Evolutionary conservation across 1,140 invertebrate species (phyloP).

Genomic region (Galendromus occidentalis): DNA sequence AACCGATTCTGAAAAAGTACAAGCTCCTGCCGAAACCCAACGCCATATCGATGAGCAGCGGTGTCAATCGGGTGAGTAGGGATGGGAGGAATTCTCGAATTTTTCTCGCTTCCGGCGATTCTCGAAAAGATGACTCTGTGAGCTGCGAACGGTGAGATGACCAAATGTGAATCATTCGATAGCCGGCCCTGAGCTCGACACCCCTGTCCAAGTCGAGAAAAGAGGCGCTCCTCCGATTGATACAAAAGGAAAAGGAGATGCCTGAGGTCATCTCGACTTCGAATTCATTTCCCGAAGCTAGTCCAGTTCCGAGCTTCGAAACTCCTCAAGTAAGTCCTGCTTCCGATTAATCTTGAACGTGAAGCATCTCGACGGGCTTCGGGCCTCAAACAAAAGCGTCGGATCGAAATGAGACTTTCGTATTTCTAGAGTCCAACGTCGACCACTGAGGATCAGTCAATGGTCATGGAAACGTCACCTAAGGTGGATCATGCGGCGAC

Average conservation of each 20-base stretch:
- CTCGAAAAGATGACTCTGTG: not conserved
- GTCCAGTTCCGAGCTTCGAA: too few species aligned
- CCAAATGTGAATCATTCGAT: not conserved
- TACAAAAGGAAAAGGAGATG: not conserved
- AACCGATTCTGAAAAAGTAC: not conserved
- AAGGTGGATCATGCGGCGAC: too few species aligned
- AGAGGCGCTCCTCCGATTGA: not conserved
- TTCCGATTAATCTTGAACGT: too few species aligned
- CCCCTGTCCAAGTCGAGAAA: not conserved
- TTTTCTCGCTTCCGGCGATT: not conserved
- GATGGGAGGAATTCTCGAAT: not conserved
- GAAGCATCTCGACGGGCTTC: too few species aligned
- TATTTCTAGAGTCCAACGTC: not conserved
- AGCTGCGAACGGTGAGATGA: too few species aligned
- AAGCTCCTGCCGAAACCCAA: constrained; percentile 6
- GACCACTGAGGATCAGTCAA: not conserved
- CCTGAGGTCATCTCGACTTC: not conserved
- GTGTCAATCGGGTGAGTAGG: not conserved
- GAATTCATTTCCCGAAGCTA: too few species aligned
- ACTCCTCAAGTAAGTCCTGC: too few species aligned
- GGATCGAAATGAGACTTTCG: not conserved
- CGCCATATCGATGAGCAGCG: not conserved
- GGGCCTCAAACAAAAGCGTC: too few species aligned
- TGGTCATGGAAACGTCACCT: too few species aligned
- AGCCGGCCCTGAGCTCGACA: not conserved